Conservation (phyloP, 1,140 invertebrate species). For the Trichomalopsis sarcophagae region DNA sequence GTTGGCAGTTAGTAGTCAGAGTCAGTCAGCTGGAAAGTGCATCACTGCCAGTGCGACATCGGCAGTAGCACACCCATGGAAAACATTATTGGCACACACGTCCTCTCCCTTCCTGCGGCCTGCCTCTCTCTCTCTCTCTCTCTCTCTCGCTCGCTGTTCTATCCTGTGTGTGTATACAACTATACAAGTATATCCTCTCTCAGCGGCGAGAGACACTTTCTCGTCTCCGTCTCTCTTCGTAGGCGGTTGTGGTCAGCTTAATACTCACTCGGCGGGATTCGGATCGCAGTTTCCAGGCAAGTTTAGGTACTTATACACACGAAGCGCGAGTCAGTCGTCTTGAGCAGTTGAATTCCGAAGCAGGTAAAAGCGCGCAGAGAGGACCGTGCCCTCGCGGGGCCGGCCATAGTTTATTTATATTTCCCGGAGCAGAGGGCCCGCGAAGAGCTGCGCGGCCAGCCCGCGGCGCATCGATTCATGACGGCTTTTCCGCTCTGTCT, state of each 20-base stretch:
- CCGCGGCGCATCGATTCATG: slow-evolving; percentile 45
- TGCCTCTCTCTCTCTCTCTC: not conserved
- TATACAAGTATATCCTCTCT: not conserved
- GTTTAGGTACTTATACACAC: not conserved
- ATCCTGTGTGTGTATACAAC: not conserved
- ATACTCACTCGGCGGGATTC: not conserved
- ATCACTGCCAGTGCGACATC: not conserved
- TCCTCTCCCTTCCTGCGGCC: not conserved
- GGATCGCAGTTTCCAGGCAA: not conserved
- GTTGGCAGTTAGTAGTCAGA: not conserved
- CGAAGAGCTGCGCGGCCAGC: not conserved
- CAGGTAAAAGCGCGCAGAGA: not conserved
- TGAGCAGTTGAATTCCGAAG: not conserved
- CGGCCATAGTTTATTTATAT: slow-evolving; percentile 56
- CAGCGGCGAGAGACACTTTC: not conserved
- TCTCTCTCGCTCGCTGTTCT: not conserved
- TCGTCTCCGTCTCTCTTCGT: not conserved
- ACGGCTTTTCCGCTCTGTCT: slow-evolving; percentile 1
- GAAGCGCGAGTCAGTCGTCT: not conserved
- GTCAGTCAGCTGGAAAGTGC: slow-evolving; percentile 44
- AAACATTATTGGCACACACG: not conserved
- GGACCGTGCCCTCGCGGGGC: not conserved
- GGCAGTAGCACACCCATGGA: slow-evolving; percentile 7
- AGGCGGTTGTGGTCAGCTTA: not conserved
- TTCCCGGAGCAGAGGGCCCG: slow-evolving; percentile 35